Evolutionary conservation across 2,888 invertebrate genomes (phyloP), one percentile per base, ranked within the genome.

Genomic region (Lasioglossum morio): DNA sequence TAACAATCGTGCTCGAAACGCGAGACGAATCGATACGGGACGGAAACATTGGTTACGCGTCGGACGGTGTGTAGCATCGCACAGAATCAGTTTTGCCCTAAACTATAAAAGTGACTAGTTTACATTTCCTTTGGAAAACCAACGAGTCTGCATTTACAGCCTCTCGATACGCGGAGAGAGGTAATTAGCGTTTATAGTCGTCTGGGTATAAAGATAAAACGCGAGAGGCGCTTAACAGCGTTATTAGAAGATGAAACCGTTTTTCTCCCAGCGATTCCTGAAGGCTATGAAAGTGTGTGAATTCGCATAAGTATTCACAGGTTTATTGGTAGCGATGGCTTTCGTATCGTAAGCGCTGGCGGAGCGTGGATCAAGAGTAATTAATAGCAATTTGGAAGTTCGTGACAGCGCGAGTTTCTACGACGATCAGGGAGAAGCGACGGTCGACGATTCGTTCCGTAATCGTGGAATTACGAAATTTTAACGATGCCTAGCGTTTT

Each of bases 391-490:
- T 57, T 75, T 43, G 43, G 23, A 66, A 19, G 19, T 40, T 19
- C 19, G n/a, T 27, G 80, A 43, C 23, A 30, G 57, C 53, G 74
- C n/a, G 74, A 80, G 53, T 0, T n/a, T 19, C 16, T 40, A 8
- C 40, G 70, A n/a, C 34, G n/a, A 66, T 30, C 34, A 8, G 3
- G 34, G 19, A 53, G 70, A 48, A 19, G 19, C 60, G 8, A 40
- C 69, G 53, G 40, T 23, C 0, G 12, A 7, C 76, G 40, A 53
- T 40, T 14, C 30, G 63, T 63, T 43, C 43, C 63, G 66, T 57
- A 37, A 46, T 37, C 81, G 66, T 66, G 46, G n/a, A 60, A 76
- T 63, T 30, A 81, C 72, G 81, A 81, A 81, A 76, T 72, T 63
- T 63, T 72, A 46, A 76, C 23, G 76, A 27, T 72, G 60, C 43